Evolutionary conservation across 2,113 vertebrate genomes (phyloP).

Genomic region (Craseonycteris thonglongyai): DNA sequence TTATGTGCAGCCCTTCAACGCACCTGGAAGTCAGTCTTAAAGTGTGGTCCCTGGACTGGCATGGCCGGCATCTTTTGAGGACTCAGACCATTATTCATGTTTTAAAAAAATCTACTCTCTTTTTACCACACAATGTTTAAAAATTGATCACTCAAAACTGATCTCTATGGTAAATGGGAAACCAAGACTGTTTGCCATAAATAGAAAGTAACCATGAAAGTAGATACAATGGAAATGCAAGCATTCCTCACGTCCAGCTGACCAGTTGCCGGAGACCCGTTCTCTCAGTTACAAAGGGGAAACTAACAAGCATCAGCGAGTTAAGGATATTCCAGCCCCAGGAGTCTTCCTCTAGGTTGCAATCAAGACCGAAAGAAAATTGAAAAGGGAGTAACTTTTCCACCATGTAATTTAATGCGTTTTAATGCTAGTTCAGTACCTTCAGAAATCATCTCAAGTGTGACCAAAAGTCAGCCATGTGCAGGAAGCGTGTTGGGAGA

Average conservation of each 20-base stretch:
- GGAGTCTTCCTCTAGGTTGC: not conserved
- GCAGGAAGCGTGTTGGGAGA: not conserved
- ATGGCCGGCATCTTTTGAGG: not conserved
- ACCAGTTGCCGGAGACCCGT: not conserved
- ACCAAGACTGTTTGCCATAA: not conserved
- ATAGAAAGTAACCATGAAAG: not conserved
- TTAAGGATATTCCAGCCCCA: not conserved
- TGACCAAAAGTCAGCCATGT: fast-evolving
- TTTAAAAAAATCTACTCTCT: not conserved
- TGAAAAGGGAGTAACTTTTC: not conserved
- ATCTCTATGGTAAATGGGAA: not conserved
- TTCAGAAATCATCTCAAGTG: not conserved
- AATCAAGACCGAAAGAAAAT: not conserved
- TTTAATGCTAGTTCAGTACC: not conserved
- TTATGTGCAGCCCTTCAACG: not conserved
- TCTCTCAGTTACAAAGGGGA: not conserved
- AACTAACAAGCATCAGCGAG: not conserved
- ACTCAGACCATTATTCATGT: not conserved
- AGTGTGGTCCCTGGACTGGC: too few relatives aligned
- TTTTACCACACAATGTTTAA: not conserved
- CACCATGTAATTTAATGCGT: not conserved
- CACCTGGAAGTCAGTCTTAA: fast-evolving
- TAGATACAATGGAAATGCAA: not conserved
- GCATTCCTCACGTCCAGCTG: not conserved
- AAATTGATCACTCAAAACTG: not conserved